Percentiles rank a stretch among this genome's conserved stretches.
These are phyloP conservation scores for Pentamera pediparva DNA, from an alignment of 53 echinoderm and acorn worm species.

Conservation along the genomic window DNA sequence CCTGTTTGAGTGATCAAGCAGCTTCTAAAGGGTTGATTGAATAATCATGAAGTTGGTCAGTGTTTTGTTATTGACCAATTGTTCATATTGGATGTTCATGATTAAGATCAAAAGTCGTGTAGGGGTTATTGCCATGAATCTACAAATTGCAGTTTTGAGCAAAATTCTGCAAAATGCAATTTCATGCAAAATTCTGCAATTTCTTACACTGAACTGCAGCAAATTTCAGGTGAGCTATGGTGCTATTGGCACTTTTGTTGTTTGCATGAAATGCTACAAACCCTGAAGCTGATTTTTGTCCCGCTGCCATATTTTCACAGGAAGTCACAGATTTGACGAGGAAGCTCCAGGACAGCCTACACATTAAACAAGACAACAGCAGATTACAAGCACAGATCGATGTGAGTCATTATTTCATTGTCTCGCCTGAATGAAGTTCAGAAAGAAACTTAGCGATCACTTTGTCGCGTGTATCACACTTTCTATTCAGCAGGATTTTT, in stretches of 20 bases:
- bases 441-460: neutral
- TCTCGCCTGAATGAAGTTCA: neutral
- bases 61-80: too few species aligned
- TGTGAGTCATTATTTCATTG: conserved; percentile 34
- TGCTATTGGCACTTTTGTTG: too few species aligned
- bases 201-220: neutral
- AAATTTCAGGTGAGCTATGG: too few species aligned
- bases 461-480: neutral
- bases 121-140: neutral
- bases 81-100: too few species aligned
- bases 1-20: too few species aligned
- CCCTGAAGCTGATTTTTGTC: neutral
- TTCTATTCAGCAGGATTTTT: too few species aligned
- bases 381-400: conserved; percentile 56
- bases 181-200: neutral
- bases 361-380: conserved; percentile 55
- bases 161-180: neutral
- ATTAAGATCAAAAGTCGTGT: neutral
- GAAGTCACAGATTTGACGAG: conserved; percentile 56
- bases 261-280: too few species aligned
- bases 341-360: conserved; percentile 59
- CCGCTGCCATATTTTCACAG: conserved; percentile 18
- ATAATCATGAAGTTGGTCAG: too few species aligned
- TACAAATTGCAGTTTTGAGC: neutral
- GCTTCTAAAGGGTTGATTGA: too few species aligned